Evolutionary conservation across 2,113 vertebrate genomes (phyloP).

Genomic region (Brachyistius frenatus): DNA sequence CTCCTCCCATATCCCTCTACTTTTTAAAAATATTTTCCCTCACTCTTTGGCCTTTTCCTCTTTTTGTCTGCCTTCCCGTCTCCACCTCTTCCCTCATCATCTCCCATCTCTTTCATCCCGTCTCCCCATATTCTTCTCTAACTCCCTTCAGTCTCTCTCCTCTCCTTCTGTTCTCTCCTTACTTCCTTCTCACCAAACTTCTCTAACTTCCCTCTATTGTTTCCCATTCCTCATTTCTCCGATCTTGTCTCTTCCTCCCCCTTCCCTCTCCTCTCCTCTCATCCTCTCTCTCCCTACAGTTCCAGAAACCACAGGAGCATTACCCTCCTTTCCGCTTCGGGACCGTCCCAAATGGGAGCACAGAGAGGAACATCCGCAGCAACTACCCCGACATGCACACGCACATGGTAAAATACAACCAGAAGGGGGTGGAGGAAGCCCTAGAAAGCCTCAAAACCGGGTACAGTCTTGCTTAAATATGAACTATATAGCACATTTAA

Average conservation of each 20-base stretch:
- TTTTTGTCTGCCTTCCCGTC: not conserved
- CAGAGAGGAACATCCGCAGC: constrained; percentile 97
- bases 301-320: constrained; percentile 97
- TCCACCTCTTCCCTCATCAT: too few species aligned
- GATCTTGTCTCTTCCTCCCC: constrained; percentile 11
- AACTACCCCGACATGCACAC: constrained; percentile 99
- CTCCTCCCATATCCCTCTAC: not conserved
- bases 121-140: constrained; percentile 7
- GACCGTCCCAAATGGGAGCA: constrained; percentile 98
- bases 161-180: too few species aligned
- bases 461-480: constrained; percentile 75
- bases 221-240: constrained; percentile 27
- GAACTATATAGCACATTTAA: not conserved
- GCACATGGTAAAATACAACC: constrained; percentile 99
- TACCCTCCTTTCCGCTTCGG: constrained; percentile 98
- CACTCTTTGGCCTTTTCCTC: not conserved
- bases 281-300: constrained; percentile 81
- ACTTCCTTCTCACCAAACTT: not conserved
- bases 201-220: not conserved
- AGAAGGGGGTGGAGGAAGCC: constrained; percentile 96
- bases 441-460: constrained; percentile 96
- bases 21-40: not conserved
- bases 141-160: not conserved
- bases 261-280: not conserved
- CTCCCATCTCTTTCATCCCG: not conserved